Percentiles rank a stretch among this genome's conserved stretches.
These are phyloP conservation scores for Grammomys dolichurus DNA, from an alignment of 2,113 vertebrate species.

Conservation along the genomic window DNA sequence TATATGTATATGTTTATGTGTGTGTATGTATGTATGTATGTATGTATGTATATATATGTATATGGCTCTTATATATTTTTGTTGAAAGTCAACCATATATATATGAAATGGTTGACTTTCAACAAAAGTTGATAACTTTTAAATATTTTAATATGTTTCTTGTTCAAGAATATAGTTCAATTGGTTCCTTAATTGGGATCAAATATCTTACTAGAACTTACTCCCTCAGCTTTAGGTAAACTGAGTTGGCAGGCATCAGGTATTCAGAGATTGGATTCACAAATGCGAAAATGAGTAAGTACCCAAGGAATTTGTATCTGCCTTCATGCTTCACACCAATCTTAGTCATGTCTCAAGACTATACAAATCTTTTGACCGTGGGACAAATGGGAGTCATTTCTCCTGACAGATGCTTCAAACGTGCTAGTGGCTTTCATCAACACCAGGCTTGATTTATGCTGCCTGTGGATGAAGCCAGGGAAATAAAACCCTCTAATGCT, in stretches of 20 bases:
- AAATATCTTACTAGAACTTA: neutral
- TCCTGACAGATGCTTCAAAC: slow-evolving; percentile 25
- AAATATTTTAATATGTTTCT: slow-evolving; percentile 8
- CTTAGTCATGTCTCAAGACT: neutral
- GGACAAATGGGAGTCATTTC: neutral
- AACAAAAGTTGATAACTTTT: slow-evolving; percentile 3
- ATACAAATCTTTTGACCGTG: slow-evolving; percentile 8
- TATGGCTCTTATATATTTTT: too few species aligned
- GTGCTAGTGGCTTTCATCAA: slow-evolving; percentile 38
- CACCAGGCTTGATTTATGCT: slow-evolving; percentile 64
- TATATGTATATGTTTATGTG: too few species aligned
- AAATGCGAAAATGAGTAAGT: neutral
- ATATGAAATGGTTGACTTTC: neutral
- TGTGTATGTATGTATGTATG: too few species aligned
- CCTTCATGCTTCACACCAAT: neutral
- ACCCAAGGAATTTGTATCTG: neutral
- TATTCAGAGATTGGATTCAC: neutral
- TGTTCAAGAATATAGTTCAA: neutral
- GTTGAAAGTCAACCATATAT: neutral
- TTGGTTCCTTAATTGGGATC: neutral
- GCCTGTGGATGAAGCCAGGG: neutral
- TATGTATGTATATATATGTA: too few species aligned
- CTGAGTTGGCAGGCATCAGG: neutral
- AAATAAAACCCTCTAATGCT: slow-evolving; percentile 37
- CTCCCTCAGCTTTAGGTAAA: neutral